These are phyloP conservation scores for Todiramphus chloris DNA, from an alignment of 2,113 vertebrate genomes.

Conservation along the genomic window DNA sequence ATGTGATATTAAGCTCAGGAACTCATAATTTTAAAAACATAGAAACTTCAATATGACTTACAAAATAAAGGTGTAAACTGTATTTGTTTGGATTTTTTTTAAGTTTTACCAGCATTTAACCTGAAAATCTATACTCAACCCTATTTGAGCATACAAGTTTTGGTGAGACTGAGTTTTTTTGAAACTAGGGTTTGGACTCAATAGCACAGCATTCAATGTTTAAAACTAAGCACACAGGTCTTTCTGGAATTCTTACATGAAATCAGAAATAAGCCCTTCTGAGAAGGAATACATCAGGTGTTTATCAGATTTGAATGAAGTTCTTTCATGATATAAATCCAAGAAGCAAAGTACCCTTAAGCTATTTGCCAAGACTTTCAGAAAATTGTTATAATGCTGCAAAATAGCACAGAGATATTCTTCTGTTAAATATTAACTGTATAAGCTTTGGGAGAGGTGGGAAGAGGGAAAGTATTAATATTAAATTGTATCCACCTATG, in stretches of 20 bases:
- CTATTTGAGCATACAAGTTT: neutral
- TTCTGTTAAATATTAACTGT: neutral
- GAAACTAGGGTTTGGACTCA: neutral
- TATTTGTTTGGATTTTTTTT: neutral
- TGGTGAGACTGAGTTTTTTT: neutral
- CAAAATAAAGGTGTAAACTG: neutral
- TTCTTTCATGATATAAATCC: neutral
- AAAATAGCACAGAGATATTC: neutral
- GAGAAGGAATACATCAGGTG: neutral
- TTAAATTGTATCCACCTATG: neutral
- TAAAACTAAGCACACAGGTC: neutral
- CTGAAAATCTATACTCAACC: neutral
- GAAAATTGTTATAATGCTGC: neutral
- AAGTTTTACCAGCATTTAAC: neutral
- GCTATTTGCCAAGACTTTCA: neutral
- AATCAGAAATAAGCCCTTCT: neutral
- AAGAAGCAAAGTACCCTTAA: neutral
- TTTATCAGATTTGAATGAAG: neutral
- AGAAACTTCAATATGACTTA: neutral
- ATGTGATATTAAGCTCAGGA: neutral
- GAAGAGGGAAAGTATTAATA: neutral
- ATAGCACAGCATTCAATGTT: neutral
- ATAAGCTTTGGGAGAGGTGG: neutral
- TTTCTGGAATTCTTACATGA: neutral
- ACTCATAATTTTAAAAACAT: neutral